These are phyloP conservation scores for Alligator mississippiensis DNA, from an alignment of 2,113 vertebrate species.

Conservation along the genomic window DNA sequence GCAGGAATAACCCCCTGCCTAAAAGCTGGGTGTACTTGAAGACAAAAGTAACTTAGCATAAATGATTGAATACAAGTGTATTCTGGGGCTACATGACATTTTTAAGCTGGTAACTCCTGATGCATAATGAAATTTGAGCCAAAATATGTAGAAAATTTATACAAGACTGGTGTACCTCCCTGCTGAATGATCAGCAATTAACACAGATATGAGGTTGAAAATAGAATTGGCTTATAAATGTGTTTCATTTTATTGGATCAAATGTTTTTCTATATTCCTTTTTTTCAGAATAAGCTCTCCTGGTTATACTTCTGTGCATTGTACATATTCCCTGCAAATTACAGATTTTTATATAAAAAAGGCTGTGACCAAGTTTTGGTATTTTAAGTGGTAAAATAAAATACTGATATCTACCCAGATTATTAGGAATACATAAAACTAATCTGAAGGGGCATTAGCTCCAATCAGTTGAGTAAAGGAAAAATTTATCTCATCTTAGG, in stretches of 20 bases:
- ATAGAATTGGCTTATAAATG: constrained; percentile 32
- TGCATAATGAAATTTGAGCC: constrained; percentile 22
- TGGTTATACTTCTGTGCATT: constrained; percentile 53
- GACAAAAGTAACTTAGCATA: constrained; percentile 56
- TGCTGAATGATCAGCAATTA: not conserved
- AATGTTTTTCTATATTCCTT: constrained; percentile 35
- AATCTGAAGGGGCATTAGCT: not conserved
- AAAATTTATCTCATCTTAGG: not conserved
- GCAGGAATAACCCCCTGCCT: constrained; percentile 35
- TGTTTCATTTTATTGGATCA: constrained; percentile 27
- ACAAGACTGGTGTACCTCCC: not conserved
- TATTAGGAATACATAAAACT: not conserved
- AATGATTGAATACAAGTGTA: constrained; percentile 27
- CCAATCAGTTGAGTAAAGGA: not conserved
- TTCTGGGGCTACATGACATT: not conserved
- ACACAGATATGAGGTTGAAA: constrained; percentile 9
- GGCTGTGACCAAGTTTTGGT: constrained; percentile 6
- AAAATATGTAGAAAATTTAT: not conserved
- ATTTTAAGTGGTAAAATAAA: not conserved
- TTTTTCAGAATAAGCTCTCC: constrained; percentile 30
- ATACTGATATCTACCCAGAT: not conserved
- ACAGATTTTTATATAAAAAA: constrained; percentile 10
- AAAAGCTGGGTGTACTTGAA: constrained; percentile 52
- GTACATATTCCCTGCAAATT: not conserved
- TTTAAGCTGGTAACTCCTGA: not conserved